Conservation (phyloP, 2,888 invertebrate species). For the Argyresthia goedartella region DNA sequence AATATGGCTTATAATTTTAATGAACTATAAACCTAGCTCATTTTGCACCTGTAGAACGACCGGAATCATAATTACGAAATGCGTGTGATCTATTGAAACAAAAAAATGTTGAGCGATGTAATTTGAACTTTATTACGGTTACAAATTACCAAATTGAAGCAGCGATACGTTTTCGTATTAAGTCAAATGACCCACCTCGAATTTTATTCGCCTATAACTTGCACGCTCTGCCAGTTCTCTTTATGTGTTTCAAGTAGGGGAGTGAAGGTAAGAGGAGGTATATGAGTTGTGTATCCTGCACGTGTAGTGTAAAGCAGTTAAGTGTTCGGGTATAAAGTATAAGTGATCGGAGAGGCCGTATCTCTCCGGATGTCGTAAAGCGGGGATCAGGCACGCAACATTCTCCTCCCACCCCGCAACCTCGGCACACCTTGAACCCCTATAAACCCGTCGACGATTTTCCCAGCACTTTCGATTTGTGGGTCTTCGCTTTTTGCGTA, state of each 20-base stretch:
- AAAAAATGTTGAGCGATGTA: no score
- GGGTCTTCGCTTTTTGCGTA: constrained; percentile 2
- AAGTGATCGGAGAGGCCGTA: constrained; percentile 35
- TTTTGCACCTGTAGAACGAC: neutral
- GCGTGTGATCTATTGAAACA: neutral
- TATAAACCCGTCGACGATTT: neutral
- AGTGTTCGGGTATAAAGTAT: constrained; percentile 18
- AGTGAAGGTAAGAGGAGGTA: constrained; percentile 5
- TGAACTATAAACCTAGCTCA: neutral
- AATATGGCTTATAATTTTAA: no score
- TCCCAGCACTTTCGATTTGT: constrained; percentile 1
- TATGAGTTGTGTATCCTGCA: neutral
- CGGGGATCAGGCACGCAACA: constrained; percentile 20
- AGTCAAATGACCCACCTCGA: constrained; percentile 40
- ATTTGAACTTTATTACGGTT: constrained; percentile 20
- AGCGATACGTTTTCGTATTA: constrained; percentile 33
- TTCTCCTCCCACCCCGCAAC: neutral
- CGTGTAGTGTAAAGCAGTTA: constrained; percentile 20
- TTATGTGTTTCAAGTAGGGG: constrained; percentile 3
- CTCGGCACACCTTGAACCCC: neutral
- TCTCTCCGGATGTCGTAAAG: constrained; percentile 37
- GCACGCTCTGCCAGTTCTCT: constrained; percentile 32
- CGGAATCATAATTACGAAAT: neutral
- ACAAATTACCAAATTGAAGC: constrained; percentile 27
- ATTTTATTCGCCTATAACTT: constrained; percentile 45